Evolutionary conservation across 1,140 invertebrate genomes (phyloP).

Genomic region (Procambarus virginalis): DNA sequence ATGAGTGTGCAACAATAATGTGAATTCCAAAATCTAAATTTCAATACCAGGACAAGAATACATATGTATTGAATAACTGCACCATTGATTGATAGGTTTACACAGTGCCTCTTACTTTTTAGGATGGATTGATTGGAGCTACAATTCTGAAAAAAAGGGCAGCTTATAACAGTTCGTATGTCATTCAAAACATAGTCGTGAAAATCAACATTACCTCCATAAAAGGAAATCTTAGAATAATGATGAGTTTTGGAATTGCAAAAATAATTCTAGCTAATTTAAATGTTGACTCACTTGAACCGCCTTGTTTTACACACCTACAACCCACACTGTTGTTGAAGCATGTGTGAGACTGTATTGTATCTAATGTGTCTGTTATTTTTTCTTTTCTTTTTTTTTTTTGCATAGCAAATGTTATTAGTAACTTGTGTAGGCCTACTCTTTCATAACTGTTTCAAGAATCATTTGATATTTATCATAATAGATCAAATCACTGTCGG

Average conservation of each 20-base stretch:
- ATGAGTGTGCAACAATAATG: too few relatives aligned
- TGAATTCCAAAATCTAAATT: too few relatives aligned
- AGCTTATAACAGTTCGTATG: background rate
- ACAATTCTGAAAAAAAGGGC: background rate
- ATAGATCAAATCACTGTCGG: background rate
- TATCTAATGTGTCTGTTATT: background rate
- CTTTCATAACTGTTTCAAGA: slow-evolving; percentile 3
- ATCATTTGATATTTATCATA: background rate
- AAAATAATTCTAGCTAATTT: background rate
- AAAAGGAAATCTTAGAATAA: background rate
- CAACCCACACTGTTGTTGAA: background rate
- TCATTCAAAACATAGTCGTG: background rate
- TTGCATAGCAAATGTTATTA: slow-evolving; percentile 2
- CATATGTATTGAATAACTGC: background rate
- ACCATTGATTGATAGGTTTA: background rate
- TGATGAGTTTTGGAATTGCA: background rate
- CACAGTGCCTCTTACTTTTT: background rate
- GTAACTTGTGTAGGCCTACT: background rate
- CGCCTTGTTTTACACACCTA: background rate
- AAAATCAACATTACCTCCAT: background rate
- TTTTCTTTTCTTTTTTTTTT: background rate
- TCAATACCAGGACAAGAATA: background rate
- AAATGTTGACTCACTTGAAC: background rate
- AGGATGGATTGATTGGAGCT: background rate
- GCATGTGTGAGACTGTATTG: slow-evolving; percentile 6